Evolutionary conservation across 1,140 invertebrate species (phyloP).

Genomic region (Caenorhabditis brenneri): DNA sequence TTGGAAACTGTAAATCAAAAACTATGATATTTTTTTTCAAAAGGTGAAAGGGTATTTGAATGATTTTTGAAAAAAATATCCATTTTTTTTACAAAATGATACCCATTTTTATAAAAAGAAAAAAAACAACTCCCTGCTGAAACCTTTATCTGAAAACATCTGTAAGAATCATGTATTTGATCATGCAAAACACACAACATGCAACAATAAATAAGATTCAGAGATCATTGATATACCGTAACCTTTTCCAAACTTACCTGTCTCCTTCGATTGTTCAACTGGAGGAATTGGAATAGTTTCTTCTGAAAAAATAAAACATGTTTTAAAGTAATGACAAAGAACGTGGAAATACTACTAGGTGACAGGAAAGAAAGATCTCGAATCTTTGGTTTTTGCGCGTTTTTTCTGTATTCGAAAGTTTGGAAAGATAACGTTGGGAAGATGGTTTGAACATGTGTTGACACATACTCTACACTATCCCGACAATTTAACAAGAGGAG

Average conservation of each 20-base stretch:
- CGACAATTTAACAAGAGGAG: slow-evolving; percentile 41
- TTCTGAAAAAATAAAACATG: not conserved
- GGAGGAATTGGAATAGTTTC: not conserved
- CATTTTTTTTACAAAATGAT: not conserved
- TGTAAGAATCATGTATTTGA: not conserved
- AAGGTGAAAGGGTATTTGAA: not conserved
- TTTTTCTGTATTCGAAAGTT: slow-evolving; percentile 16
- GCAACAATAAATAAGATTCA: slow-evolving; percentile 18
- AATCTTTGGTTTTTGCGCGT: slow-evolving; percentile 40
- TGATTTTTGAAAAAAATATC: not conserved
- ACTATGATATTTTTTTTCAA: not conserved
- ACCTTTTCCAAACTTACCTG: slow-evolving; percentile 27
- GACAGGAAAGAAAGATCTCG: not conserved
- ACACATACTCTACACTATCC: slow-evolving; percentile 40
- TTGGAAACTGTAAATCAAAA: not conserved
- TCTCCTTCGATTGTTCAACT: not conserved
- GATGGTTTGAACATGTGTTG: slow-evolving; percentile 34
- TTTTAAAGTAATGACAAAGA: not conserved
- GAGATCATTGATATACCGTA: slow-evolving; percentile 28
- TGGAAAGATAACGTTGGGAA: not conserved
- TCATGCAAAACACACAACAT: slow-evolving; percentile 31
- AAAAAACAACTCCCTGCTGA: slow-evolving; percentile 24
- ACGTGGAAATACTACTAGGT: not conserved
- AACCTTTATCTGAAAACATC: slow-evolving; percentile 31
- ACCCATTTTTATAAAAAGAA: not conserved